These are phyloP conservation scores for Dioctria rufipes DNA, from an alignment of 2,888 invertebrate species.

Conservation along the genomic window DNA sequence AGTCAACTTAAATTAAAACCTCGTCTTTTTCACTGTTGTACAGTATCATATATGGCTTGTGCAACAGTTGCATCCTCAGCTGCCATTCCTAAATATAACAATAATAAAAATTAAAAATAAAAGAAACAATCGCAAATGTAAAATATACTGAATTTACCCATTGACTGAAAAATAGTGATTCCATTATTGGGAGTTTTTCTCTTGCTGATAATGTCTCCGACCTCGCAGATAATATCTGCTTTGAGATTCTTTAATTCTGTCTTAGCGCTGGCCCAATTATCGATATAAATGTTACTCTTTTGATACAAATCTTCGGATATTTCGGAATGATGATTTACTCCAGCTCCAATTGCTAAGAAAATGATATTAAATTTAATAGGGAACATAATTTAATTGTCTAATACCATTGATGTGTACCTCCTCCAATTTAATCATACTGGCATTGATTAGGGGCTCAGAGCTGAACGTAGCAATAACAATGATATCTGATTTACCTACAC, in stretches of 20 bases:
- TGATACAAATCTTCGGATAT: constrained; percentile 73
- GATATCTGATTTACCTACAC: constrained; percentile 75
- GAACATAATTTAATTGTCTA: constrained; percentile 42
- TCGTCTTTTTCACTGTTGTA: constrained; percentile 33
- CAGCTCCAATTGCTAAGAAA: constrained; percentile 75
- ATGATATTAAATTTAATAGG: neutral
- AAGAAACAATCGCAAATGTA: neutral
- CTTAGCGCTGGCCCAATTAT: constrained; percentile 73
- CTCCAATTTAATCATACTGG: constrained; percentile 72
- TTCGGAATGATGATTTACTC: constrained; percentile 72
- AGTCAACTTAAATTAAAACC: neutral
- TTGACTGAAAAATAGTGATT: constrained; percentile 77
- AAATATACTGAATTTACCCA: constrained; percentile 71
- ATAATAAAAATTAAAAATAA: neutral
- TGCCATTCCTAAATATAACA: constrained; percentile 73
- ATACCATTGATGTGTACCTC: constrained; percentile 78
- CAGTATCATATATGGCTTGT: constrained; percentile 71
- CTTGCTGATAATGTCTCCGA: constrained; percentile 74
- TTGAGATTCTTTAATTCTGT: constrained; percentile 73
- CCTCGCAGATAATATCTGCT: constrained; percentile 73
- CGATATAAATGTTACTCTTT: constrained; percentile 73
- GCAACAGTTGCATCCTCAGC: constrained; percentile 76
- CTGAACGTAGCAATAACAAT: constrained; percentile 76
- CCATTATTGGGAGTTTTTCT: constrained; percentile 64
- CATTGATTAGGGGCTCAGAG: constrained; percentile 72